Conservation (phyloP, 1,140 invertebrate species). For the Drosophila mojavensis region DNA sequence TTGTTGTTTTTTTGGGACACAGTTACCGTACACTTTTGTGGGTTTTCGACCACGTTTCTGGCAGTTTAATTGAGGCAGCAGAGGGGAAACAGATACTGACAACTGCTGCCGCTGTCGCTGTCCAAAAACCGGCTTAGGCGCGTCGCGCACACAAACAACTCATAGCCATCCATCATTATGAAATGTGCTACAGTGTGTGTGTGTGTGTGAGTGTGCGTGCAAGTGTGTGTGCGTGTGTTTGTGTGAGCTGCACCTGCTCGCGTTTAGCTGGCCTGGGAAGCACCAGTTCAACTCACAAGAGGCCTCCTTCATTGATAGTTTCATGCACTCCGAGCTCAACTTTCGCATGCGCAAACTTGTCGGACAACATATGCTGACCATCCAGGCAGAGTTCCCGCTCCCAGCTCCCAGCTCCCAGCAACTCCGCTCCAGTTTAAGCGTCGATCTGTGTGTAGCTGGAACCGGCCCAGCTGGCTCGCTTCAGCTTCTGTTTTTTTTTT, state of each 20-base stretch:
- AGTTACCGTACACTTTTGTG: constrained; percentile 71
- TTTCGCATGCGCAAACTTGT: constrained; percentile 78
- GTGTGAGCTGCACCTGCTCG: constrained; percentile 70
- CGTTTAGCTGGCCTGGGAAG: constrained; percentile 63
- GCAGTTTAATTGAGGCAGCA: constrained; percentile 73
- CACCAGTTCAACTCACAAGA: constrained; percentile 1
- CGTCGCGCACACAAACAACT: constrained; percentile 50
- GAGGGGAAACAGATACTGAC: constrained; percentile 48
- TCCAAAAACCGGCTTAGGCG: constrained; percentile 78
- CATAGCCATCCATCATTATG: constrained; percentile 75
- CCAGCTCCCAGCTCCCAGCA: constrained; percentile 29
- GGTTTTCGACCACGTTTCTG: constrained; percentile 68
- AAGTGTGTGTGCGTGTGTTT: constrained; percentile 12
- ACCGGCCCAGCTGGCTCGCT: constrained; percentile 52
- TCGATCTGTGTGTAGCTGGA: constrained; percentile 36
- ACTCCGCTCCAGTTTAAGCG: constrained; percentile 24
- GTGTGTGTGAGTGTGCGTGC: constrained; percentile 29
- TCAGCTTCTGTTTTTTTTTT: constrained; percentile 67
- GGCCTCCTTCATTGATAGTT: constrained; percentile 76
- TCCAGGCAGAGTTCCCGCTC: constrained; percentile 40
- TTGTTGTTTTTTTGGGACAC: constrained; percentile 32
- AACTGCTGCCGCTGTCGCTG: constrained; percentile 62
- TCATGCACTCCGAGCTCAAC: constrained; percentile 59
- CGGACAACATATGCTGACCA: constrained; percentile 69
- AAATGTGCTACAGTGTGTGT: constrained; percentile 49